phyloP scores from a whole-genome alignment of 37 sponge, comb jelly and placozoan species.

The Cliona cf. orientalis region DNA sequence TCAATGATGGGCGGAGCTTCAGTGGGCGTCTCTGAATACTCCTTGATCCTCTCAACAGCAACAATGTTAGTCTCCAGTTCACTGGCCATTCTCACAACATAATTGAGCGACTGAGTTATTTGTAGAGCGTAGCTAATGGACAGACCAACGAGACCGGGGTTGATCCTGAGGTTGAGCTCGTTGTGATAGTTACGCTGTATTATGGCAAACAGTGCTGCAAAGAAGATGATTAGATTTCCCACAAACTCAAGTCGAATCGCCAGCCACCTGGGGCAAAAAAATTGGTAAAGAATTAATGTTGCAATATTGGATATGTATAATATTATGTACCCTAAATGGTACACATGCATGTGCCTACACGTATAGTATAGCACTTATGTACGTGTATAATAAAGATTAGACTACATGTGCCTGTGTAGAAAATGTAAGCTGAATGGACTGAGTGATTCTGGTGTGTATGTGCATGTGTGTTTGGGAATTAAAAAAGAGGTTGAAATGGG shows the following conservation, averaged over 20 bases:
- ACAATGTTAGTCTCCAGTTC: slow-evolving; percentile 96
- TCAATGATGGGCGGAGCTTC: slow-evolving; percentile 84
- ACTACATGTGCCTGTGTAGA: no score
- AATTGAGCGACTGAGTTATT: slow-evolving; percentile 80
- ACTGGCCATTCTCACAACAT: slow-evolving; percentile 91
- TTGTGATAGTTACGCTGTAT: slow-evolving; percentile 52
- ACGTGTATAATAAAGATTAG: no score
- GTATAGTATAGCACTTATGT: no score
- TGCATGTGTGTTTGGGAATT: no score
- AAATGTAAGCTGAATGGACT: no score
- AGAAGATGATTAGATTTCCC: slow-evolving; percentile 81
- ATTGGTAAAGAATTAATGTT: neutral
- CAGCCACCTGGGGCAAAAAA: slow-evolving; percentile 64
- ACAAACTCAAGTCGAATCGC: slow-evolving; percentile 86
- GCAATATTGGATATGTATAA: no score
- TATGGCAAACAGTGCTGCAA: slow-evolving; percentile 90
- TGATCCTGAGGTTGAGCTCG: slow-evolving; percentile 16
- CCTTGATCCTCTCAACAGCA: slow-evolving; percentile 93
- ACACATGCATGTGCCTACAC: no score
- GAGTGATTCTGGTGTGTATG: no score
- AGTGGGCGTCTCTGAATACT: slow-evolving; percentile 81
- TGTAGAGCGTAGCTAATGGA: slow-evolving; percentile 87
- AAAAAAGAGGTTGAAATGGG: no score
- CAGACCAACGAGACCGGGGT: slow-evolving; percentile 83
- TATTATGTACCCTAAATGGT: no score